phyloP scores from a whole-genome alignment of 37 sponge, comb jelly and placozoan species.

The Theonella swinhoei region DNA sequence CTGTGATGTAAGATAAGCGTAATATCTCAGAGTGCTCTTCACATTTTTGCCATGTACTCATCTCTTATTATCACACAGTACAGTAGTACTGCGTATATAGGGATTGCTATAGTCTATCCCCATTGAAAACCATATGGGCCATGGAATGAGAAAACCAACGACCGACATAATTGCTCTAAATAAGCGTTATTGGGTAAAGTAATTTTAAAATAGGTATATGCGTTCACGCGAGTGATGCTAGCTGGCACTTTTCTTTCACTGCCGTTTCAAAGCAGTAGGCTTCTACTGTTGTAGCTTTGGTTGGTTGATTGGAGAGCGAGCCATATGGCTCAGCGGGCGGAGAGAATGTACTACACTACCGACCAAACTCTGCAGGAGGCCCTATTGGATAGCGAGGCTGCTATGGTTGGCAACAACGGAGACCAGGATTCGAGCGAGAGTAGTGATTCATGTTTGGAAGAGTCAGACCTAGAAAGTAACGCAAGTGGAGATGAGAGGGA shows the following conservation, averaged over 20 bases:
- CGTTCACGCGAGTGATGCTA: neutral
- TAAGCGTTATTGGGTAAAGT: neutral
- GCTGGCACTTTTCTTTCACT: neutral
- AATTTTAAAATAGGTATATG: neutral
- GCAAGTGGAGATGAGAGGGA: no score
- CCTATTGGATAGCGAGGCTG: neutral
- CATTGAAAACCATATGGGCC: no score
- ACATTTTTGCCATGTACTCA: no score
- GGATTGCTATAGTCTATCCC: no score
- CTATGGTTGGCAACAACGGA: no score
- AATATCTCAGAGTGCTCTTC: no score
- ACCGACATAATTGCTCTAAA: neutral
- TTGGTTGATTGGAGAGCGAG: no score
- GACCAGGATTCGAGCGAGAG: no score
- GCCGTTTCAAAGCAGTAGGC: neutral
- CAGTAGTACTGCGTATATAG: no score
- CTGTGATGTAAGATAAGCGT: no score
- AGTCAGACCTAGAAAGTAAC: no score
- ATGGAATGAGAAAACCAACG: constrained; percentile 5
- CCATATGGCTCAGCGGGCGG: neutral
- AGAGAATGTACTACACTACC: neutral
- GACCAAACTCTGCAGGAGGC: constrained; percentile 1
- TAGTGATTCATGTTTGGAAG: neutral
- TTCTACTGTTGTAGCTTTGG: neutral
- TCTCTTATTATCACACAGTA: no score